Evolutionary conservation across 1,140 invertebrate species (phyloP), one percentile per base, ranked within the genome.

Genomic region (Drosophila oshimai): DNA sequence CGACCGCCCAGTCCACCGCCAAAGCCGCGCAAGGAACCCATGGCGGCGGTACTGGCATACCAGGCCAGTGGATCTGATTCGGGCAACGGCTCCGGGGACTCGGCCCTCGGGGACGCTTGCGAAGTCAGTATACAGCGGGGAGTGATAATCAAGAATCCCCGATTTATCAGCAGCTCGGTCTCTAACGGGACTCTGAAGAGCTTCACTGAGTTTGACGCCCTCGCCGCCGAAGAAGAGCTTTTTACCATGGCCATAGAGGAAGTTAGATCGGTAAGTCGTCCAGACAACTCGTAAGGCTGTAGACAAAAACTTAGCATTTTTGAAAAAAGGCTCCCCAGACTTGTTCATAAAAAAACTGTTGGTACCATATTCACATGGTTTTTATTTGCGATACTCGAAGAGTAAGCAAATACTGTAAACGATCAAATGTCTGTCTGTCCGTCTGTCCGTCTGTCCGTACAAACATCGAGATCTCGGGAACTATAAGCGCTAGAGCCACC

Each of bases 41-140:
- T 92, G 50, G 87, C 78, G 0, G 83, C 93, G 5, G 92, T 93
- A 15, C 91, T 93, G 17, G 92, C 94, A 0, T 96, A 96, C 75
- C 95, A 96, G 60, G 94, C 95, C 1, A 96, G 95, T 36, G 96
- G 96, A 1, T 96, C 96, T 0, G 96, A 97, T 91, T 97, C 96
- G 6, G 96, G 96, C 1, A 97, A 97, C 75, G 96, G 96, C 0
- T 96, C 96, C 0, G 96, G 96, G 0, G 96, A 97, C 88, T 95
- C 95, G 0, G 94, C 94, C 0, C 93, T 95, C 51, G 94, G 94
- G 9, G 94, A 95, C 68, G 79, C 91, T 87, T 91, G 91, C 13
- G 91, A 92, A 13, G 67, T 88, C 61, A 84, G 68, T 64, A 37
- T 74, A 10, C 86, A 90, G 17, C 78, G 92, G 4, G 93, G 93